Evolutionary conservation across 1,140 invertebrate genomes (phyloP).

Genomic region (Bradynema listronoti): DNA sequence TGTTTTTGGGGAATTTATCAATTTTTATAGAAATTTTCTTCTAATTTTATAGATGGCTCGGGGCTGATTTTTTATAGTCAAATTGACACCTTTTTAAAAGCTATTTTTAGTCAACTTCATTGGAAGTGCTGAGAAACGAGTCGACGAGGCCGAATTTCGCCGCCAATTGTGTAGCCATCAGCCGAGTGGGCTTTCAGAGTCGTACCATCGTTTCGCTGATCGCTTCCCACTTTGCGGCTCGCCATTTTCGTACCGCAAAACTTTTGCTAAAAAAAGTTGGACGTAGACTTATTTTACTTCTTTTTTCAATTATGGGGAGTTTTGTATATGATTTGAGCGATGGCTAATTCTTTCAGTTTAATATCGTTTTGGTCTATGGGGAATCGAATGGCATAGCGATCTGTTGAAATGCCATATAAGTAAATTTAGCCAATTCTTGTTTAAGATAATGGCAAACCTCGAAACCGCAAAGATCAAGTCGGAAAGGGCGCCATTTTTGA

Average conservation of each 20-base stretch:
- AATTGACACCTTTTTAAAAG: not conserved
- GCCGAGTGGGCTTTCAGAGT: not conserved
- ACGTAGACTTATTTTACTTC: not conserved
- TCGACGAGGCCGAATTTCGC: constrained; percentile 12
- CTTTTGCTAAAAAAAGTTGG: not conserved
- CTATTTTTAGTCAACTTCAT: constrained; percentile 13
- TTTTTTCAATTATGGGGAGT: too few relatives aligned
- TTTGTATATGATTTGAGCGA: too few relatives aligned
- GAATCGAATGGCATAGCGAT: too few relatives aligned
- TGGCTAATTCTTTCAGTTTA: too few relatives aligned
- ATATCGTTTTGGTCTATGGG: too few relatives aligned
- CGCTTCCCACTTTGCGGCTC: constrained; percentile 21
- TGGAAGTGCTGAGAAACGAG: not conserved
- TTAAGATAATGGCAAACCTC: too few relatives aligned
- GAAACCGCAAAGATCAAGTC: too few relatives aligned
- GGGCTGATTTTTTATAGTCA: not conserved
- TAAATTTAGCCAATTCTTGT: too few relatives aligned
- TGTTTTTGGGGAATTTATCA: too few relatives aligned
- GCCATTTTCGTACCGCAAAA: constrained; percentile 28
- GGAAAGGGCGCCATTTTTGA: not conserved
- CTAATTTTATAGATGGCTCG: too few relatives aligned
- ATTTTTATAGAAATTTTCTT: too few relatives aligned
- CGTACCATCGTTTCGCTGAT: constrained; percentile 20
- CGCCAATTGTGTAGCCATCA: not conserved
- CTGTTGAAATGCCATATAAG: too few relatives aligned